Conservation (phyloP, 2,797 vertebrate species). For the Parauchenoglanis punctatus region DNA sequence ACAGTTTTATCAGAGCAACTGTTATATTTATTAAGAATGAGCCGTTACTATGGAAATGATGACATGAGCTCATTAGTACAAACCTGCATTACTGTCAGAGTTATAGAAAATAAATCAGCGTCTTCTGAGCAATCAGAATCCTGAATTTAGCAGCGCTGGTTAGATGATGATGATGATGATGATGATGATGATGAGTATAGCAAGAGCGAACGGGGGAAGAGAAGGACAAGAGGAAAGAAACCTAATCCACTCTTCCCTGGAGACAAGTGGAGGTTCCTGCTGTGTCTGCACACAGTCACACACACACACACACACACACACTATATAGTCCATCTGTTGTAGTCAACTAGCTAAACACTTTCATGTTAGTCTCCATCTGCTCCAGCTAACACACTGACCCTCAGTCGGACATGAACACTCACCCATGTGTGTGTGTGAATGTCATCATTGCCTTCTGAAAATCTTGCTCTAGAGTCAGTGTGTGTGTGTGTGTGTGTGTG, state of each 20-base stretch:
- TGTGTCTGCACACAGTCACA: neutral
- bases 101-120: neutral
- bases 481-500: constrained; percentile 12
- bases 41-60: neutral
- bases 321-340: neutral
- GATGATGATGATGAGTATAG: neutral
- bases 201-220: neutral
- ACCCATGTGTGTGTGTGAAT: neutral
- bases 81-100: neutral
- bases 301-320: constrained; percentile 19
- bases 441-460: neutral
- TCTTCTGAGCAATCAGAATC: constrained; percentile 3
- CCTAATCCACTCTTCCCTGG: constrained; percentile 19
- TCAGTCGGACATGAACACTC: neutral
- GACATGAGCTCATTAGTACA: neutral
- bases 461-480: neutral
- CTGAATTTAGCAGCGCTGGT: neutral
- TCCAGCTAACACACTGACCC: neutral
- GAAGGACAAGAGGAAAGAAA: constrained; percentile 19
- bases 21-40: neutral
- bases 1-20: neutral
- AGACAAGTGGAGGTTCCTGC: constrained; percentile 17
- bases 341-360: constrained; percentile 6
- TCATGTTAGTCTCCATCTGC: constrained; percentile 2
- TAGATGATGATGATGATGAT: neutral